Base-by-base conservation (phyloP, 2,113 vertebrate genomes). In the Solea solea region DNA sequence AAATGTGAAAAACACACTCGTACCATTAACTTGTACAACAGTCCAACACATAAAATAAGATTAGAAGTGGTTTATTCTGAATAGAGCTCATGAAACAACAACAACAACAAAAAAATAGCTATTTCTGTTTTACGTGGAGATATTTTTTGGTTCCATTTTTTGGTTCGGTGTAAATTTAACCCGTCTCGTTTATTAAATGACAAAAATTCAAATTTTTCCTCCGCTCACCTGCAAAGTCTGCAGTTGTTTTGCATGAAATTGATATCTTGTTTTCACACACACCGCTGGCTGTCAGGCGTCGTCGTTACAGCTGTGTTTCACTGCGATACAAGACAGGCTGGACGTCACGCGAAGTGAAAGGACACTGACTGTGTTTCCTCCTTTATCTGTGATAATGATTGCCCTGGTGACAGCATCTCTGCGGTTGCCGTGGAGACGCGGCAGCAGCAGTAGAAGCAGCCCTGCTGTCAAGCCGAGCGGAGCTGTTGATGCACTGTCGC, bases 351-450 rank as follows among this genome's bases (percentile, higher is more conserved):
- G 16, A 62, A 52, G 60, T 9, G 11, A 62, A 64, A 64, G 71
- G 69, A 75, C 69, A 46, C 54, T 60, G 52, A 11, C 45, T 48
- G 45, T 54, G 79, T 75, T 79, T 81, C 69, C 60, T 76, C 74
- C 70, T 74, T 75, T 74, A 75, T 82, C 76, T 27, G 1, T 69
- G 60, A 46, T 82, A 63, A 88, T 69, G 80, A 76, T 87, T 85
- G 28, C 89, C 78, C 40, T 34, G 81, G 84, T 62, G 89, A 90
- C 86, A 80, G 89, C 86, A 89, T 89, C 84, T 48, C 69, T 77
- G 74, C 0, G 50, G 86, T 86, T 83, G 82, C 84, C 10, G 72
- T 88, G 70, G 86, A 78, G 69, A 90, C 78, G 10, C 51, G n/a
- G 80, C 63, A 61, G 71, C 61, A 78, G 72, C 73, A 77, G 76